phyloP scores from a whole-genome alignment of 2,113 vertebrate genomes.

The Megaceryle maxima region DNA sequence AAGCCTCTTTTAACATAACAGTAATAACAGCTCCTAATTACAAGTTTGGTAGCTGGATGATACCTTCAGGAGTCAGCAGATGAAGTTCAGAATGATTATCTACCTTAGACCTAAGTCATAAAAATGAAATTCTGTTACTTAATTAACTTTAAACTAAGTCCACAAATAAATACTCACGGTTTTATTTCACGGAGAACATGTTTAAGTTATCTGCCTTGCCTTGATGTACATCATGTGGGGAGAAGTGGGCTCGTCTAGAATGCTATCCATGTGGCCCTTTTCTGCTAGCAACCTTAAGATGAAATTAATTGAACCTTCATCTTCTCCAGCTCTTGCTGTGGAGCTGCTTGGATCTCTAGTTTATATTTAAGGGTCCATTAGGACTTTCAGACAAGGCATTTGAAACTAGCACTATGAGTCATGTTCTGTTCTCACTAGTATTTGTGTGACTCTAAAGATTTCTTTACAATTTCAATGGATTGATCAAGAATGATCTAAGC shows the following conservation, averaged over 20 bases:
- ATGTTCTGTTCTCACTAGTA: neutral
- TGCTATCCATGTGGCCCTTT: neutral
- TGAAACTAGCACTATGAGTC: neutral
- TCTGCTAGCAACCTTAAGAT: neutral
- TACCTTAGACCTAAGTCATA: neutral
- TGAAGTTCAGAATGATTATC: neutral
- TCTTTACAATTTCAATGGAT: neutral
- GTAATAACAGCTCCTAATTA: neutral
- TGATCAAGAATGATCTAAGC: neutral
- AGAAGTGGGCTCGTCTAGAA: neutral
- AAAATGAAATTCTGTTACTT: neutral
- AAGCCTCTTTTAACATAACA: neutral
- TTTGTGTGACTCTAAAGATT: neutral
- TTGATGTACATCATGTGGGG: neutral
- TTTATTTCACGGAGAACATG: neutral
- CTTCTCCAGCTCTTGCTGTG: neutral
- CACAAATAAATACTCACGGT: neutral
- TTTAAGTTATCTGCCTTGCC: neutral
- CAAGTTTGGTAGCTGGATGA: neutral
- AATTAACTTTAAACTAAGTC: neutral
- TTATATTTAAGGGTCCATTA: neutral
- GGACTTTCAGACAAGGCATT: neutral
- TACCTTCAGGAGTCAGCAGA: neutral
- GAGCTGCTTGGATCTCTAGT: neutral
- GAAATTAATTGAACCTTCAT: neutral